phyloP scores from a whole-genome alignment of 2,888 invertebrate species.

The Romanomermis culicivorax region DNA sequence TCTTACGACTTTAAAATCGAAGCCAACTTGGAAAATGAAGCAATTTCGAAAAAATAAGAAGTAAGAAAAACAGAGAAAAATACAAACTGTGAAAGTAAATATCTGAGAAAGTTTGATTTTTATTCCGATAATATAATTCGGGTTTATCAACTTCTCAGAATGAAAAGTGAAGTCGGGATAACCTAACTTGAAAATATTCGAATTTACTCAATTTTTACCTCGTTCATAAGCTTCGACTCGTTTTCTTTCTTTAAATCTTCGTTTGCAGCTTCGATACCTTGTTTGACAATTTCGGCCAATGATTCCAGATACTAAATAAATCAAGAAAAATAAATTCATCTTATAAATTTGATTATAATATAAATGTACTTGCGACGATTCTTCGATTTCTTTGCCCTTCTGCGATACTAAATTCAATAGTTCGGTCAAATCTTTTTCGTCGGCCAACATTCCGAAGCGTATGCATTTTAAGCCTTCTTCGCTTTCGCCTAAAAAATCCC shows the following conservation, averaged over 20 bases:
- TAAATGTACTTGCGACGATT: slow-evolving; percentile 44
- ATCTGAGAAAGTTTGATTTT: too few species aligned
- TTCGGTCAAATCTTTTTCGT: slow-evolving; percentile 79
- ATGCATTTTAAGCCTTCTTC: slow-evolving; percentile 16
- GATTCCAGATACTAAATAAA: slow-evolving; percentile 53
- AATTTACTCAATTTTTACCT: slow-evolving; percentile 36
- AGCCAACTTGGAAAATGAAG: slow-evolving; percentile 2
- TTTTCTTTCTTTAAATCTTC: slow-evolving; percentile 73
- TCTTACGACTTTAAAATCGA: neutral
- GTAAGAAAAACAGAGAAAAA: too few species aligned
- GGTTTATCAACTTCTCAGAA: too few species aligned
- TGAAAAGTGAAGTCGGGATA: too few species aligned
- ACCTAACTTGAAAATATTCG: too few species aligned
- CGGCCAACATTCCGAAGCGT: slow-evolving; percentile 72
- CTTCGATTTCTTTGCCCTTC: slow-evolving; percentile 76
- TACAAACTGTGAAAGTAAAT: too few species aligned
- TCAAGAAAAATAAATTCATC: slow-evolving; percentile 4
- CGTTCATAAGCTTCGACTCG: slow-evolving; percentile 70
- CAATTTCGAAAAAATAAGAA: slow-evolving; percentile 9
- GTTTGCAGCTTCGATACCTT: slow-evolving; percentile 76
- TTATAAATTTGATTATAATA: neutral
- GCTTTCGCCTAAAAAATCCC: slow-evolving; percentile 10
- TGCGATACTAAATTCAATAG: slow-evolving; percentile 59
- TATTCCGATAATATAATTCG: too few species aligned
- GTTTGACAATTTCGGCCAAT: slow-evolving; percentile 80